Evolutionary conservation across 2,797 vertebrate species (phyloP).

Genomic region (Garrulus glandarius): DNA sequence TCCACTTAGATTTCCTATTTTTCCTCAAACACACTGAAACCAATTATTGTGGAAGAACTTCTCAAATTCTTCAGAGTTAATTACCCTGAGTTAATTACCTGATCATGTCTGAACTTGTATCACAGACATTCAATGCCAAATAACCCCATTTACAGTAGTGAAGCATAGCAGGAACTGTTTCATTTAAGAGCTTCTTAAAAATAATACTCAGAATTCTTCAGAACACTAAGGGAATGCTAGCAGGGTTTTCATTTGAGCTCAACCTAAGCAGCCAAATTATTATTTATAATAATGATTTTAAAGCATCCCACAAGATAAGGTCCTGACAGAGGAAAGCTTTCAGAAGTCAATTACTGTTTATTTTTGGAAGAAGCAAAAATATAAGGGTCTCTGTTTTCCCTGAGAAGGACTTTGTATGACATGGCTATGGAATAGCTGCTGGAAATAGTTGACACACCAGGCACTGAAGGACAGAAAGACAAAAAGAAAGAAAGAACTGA

Average conservation of each 20-base stretch:
- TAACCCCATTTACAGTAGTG: background rate
- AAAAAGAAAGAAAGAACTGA: background rate
- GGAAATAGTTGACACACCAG: background rate
- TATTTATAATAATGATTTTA: background rate
- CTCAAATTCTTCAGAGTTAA: background rate
- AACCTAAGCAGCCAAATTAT: background rate
- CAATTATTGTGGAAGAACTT: background rate
- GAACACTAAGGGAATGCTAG: background rate
- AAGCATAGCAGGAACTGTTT: background rate
- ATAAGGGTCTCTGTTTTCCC: background rate
- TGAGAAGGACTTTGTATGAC: background rate
- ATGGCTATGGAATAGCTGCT: background rate
- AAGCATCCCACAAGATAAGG: background rate
- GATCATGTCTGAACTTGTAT: background rate
- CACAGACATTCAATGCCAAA: background rate
- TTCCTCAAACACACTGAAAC: background rate
- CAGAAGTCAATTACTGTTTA: background rate
- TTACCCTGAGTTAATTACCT: background rate
- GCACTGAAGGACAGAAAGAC: background rate
- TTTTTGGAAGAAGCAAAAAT: background rate
- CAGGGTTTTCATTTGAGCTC: background rate
- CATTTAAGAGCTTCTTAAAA: background rate
- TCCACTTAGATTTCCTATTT: background rate
- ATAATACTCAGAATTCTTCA: background rate
- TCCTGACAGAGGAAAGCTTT: background rate